These are phyloP conservation scores for Oceanodroma leucorhoa DNA, from an alignment of 2,797 vertebrate species.

Conservation along the genomic window DNA sequence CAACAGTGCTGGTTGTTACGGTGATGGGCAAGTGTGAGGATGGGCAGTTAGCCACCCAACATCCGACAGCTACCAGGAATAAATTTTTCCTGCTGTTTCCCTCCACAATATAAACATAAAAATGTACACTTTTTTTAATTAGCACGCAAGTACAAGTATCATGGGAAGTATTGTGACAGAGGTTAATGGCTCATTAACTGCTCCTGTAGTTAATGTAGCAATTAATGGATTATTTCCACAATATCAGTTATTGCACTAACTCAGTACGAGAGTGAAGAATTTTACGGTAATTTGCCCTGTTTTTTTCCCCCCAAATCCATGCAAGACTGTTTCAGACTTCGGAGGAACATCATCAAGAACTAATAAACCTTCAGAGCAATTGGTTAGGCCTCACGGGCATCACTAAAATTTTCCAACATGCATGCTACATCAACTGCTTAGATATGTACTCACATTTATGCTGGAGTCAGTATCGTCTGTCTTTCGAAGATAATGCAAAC, in stretches of 20 bases:
- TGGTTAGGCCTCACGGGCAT: neutral
- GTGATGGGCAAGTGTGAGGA: neutral
- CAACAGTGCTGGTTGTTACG: accelerated
- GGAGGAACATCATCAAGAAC: neutral
- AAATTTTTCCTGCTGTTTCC: neutral
- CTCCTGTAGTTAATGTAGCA: neutral
- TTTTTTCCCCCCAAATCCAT: accelerated
- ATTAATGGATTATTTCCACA: neutral
- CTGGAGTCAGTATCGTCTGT: neutral
- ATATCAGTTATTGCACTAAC: neutral
- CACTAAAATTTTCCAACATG: neutral
- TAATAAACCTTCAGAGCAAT: neutral
- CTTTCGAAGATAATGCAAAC: neutral
- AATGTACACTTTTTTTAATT: neutral
- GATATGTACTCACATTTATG: neutral
- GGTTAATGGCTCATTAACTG: neutral
- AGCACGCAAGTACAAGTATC: neutral
- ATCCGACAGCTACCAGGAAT: neutral
- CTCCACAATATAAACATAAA: neutral
- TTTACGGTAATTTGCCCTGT: neutral
- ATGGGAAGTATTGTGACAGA: neutral
- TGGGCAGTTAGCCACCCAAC: neutral
- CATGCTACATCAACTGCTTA: neutral
- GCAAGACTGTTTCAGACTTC: neutral
- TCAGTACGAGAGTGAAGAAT: neutral